Evolutionary conservation across 2,113 vertebrate species (phyloP), one percentile per base, ranked within the genome.

Genomic region (Siphamia tubifer): DNA sequence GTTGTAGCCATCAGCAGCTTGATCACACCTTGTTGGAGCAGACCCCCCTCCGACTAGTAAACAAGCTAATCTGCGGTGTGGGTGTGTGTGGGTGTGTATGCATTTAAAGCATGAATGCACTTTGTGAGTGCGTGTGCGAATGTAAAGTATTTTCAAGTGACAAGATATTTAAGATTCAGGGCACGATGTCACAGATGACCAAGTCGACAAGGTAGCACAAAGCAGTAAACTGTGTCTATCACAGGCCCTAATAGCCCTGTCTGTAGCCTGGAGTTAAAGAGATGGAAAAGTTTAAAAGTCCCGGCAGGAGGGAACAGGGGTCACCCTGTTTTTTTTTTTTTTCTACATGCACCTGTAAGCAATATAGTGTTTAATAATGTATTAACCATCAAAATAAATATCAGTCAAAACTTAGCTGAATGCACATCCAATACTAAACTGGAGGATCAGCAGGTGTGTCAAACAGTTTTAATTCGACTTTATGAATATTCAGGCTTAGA

Each of bases 161-260:
- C 64, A 24, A 88, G 83, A 68, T 87, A 84, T 84, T 91, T 90
- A 89, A 77, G 85, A 90, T 89, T 86, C 84, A 70, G 60, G 23
- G 43, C 15, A 44, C 68, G 65, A 19, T 67, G 68, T 79, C 35
- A 6, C 12, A 3, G 57, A 76, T 54, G 62, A 67, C 61, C 13
- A 31, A 61, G 61, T 55, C 25, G 7, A 30, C 32, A 19, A 27
- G 27, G 7, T 45, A 67, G 61, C 45, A 61, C 61, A 32, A 40
- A 8, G 16, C 53, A 34, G 44, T 20, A 53, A 38, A 66, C 39
- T 55, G 40, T 47, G 53, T n/a, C n/a, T 72, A 25, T 24, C 38
- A 40, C 68, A 1, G 67, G 20, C 62, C 30, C 20, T 39, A 43
- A 74, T 40, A 45, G 23, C 6, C n/a, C n/a, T 12, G 0, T 3